Base-by-base conservation (phyloP, 2,113 vertebrate genomes). In the Saguinus midas region DNA sequence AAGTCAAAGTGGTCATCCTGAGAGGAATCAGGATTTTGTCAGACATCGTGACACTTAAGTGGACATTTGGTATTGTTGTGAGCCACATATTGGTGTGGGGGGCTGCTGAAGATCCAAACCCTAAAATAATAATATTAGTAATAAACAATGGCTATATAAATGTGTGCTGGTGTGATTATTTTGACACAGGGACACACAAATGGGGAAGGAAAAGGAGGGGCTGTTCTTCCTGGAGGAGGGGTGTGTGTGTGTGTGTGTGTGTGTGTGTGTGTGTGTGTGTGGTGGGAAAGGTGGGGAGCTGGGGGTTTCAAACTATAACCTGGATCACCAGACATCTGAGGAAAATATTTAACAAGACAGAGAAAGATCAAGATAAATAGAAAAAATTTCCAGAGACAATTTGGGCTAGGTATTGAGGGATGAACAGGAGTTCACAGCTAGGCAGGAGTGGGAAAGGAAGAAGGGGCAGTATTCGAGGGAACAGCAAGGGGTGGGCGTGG, bases 341-440 rank as follows among this genome's bases (percentile, higher is more conserved):
- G 70, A 81, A 88, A 88, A 85, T 70, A n/a, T 93, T 76, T 43
- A 96, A 37, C 57, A 91, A 43, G 81, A 88, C 6, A 70, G 81
- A 91, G 70, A 48, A 87, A 76, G 66, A 50, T 18, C 55, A 72
- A 87, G 52, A 90, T 37, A 76, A 88, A 57, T 29, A 70, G 29
- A 79, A 50, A 55, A 57, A 48, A 12, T 4, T 76, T 78, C 18
- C 43, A 83, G 35, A 32, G 78, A 45, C 45, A 58, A 83, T 18
- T 68, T 27, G 37, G 80, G 45, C 27, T 73, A 27, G 58, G 81
- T 92, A 25, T 90, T 94, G 80, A 94, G 68, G 43, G 23, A 10
- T 75, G 96, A 45, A 72, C 37, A 94, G 52, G 91, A 87, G 75
- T 79, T 66, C 37, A 13, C 20, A 50, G 57, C 21, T 45, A 35